Evolutionary conservation across 2,888 invertebrate species (phyloP).

Genomic region (Tyria jacobaeae): DNA sequence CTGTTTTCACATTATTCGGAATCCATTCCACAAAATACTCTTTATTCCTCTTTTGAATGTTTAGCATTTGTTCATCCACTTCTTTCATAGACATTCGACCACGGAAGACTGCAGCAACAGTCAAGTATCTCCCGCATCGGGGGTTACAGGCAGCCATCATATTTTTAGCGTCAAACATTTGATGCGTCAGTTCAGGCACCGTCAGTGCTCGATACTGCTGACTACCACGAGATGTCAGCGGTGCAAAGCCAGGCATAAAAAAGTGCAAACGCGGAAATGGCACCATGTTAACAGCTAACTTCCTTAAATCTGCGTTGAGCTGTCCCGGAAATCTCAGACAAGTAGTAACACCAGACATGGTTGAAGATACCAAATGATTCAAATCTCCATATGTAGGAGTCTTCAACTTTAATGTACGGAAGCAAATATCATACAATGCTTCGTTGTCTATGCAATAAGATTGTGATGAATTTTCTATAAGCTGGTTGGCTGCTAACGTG

Average conservation of each 20-base stretch:
- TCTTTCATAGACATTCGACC: constrained; percentile 98
- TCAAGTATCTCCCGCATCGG: constrained; percentile 94
- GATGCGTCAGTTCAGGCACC: constrained; percentile 93
- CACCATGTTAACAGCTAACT: constrained; percentile 81
- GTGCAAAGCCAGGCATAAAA: constrained; percentile 88
- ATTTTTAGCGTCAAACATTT: constrained; percentile 89
- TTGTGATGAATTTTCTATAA: constrained; percentile 91
- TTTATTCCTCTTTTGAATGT: constrained; percentile 92
- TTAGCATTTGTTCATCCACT: constrained; percentile 92
- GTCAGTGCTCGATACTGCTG: constrained; percentile 96
- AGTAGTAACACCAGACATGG: constrained; percentile 96
- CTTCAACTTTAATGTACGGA: constrained; percentile 90
- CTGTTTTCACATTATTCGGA: constrained; percentile 92
- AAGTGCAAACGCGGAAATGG: constrained; percentile 89
- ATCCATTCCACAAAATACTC: constrained; percentile 94
- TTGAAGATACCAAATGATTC: constrained; percentile 93
- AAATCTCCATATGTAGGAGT: constrained; percentile 93
- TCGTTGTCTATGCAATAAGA: constrained; percentile 91
- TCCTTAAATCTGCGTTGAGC: constrained; percentile 78
- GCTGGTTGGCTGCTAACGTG: constrained; percentile 93
- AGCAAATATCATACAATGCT: too few relatives aligned
- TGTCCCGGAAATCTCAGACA: constrained; percentile 89
- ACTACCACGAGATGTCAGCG: constrained; percentile 92
- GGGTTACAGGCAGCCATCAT: constrained; percentile 97
- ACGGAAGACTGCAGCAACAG: constrained; percentile 95